Evolutionary conservation across 1,140 invertebrate species (phyloP), one percentile per base, ranked within the genome.

Genomic region (Heliconius congener): DNA sequence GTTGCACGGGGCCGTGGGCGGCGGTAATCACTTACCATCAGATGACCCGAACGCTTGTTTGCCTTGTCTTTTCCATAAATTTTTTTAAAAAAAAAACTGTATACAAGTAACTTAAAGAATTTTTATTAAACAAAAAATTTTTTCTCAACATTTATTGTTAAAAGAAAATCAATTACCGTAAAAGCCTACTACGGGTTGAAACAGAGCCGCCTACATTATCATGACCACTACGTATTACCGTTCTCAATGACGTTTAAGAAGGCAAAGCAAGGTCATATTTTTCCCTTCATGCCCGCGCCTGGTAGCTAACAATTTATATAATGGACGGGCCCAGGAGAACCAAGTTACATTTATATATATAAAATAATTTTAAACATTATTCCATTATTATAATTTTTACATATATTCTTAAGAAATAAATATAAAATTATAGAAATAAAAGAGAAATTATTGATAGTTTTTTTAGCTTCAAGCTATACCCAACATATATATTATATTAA

Each of bases 231-330:
- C 71, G 77, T 55, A 73, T 78, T 73, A 78, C 77, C 37, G 39
- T 55, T 57, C 74, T 76, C 79, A 80, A 73, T 80, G 76, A 76
- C 74, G 39, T 76, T 75, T 66, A 80, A 76, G 78, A 76, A 76
- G 71, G 52, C 71, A 52, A 39, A 52, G 37, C 46, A 19, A 55
- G 34, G 70, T 37, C n/a, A 72, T 75, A 71, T 80, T 80, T 80
- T 76, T 80, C 18, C 46, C 46, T 71, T 27, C 70, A 27, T 55
- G 55, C 57, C 60, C 73, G 57, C n/a, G 57, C n/a, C n/a, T 52
- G 3, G 76, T 19, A 39, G 34, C 73, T 70, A 81, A 75, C 77
- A 78, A 74, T 16, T 70, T 78, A 81, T 79, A 27, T 79, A 78
- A 81, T 78, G 80, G 34, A 81, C 23, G 13, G 46, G 18, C 42